phyloP scores from a whole-genome alignment of 2,888 invertebrate species.

The Xanthorhoe designata region DNA sequence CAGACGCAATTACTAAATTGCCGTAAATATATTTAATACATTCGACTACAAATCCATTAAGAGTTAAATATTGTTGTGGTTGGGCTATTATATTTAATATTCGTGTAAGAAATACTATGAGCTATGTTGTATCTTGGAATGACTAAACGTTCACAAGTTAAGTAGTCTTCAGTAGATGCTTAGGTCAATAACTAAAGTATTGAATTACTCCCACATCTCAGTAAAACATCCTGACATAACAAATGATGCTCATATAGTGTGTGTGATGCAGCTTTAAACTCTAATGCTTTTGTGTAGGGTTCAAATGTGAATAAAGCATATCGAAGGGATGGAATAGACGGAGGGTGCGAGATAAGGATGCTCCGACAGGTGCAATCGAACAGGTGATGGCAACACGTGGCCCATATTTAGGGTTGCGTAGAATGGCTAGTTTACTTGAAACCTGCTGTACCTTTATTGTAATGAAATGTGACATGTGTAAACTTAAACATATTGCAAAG shows the following conservation, averaged over 20 bases:
- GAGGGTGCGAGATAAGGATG: conserved; percentile 43
- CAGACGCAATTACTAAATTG: conserved; percentile 29
- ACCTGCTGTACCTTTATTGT: conserved; percentile 1
- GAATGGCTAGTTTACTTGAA: conserved; percentile 1
- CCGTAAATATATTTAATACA: conserved; percentile 26
- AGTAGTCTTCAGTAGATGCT: conserved; percentile 11
- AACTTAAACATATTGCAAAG: neutral
- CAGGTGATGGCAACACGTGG: conserved; percentile 63
- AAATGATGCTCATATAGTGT: conserved; percentile 15
- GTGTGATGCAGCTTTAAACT: conserved; percentile 19
- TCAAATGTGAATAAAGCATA: conserved; percentile 3
- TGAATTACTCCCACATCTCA: conserved; percentile 29
- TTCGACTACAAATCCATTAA: conserved; percentile 16
- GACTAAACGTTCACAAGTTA: conserved; percentile 18
- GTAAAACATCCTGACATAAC: conserved; percentile 27
- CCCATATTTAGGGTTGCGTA: conserved; percentile 25
- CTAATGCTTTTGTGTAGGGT: conserved; percentile 12
- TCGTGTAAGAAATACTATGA: conserved; percentile 9
- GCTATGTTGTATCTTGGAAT: conserved; percentile 11
- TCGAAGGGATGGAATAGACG: conserved; percentile 26
- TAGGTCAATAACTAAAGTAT: conserved; percentile 23
- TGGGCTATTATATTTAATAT: conserved; percentile 5
- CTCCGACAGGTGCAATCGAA: conserved; percentile 44
- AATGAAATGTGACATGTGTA: neutral
- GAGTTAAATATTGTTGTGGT: conserved; percentile 12